A percentile compares a stretch with the other conserved stretches of the same genome.
Evolutionary conservation across 2,113 vertebrate genomes (phyloP).

Genomic region (Axis porcinus): DNA sequence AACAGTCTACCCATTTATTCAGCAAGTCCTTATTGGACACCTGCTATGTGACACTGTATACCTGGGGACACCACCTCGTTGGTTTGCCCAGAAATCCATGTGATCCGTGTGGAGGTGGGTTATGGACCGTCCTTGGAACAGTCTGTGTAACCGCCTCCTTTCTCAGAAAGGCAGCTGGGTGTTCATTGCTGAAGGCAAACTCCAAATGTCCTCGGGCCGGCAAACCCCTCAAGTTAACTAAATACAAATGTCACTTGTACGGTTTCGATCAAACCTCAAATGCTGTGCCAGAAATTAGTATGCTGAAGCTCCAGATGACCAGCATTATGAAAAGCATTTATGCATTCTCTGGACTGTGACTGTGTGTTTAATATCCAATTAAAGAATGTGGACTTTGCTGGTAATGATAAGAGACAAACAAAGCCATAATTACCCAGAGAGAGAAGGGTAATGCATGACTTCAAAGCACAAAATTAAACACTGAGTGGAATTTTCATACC

Average conservation of each 20-base stretch:
- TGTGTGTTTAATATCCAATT: constrained; percentile 47
- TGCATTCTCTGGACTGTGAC: constrained; percentile 21
- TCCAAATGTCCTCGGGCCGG: background rate
- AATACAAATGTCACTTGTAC: constrained; percentile 24
- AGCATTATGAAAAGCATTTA: background rate
- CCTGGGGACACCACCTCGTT: background rate
- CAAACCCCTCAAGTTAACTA: background rate
- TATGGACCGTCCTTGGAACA: rapidly evolving
- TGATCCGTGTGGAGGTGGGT: background rate
- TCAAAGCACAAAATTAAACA: constrained; percentile 31
- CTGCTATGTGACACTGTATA: background rate
- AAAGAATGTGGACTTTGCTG: background rate
- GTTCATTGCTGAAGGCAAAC: background rate
- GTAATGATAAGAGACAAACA: constrained; percentile 34
- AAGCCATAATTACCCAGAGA: background rate
- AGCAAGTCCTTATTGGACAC: too few relatives aligned
- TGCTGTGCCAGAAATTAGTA: constrained; percentile 6
- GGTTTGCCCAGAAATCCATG: background rate
- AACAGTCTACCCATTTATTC: background rate
- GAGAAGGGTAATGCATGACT: background rate
- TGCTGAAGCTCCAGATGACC: background rate
- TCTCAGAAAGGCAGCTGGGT: background rate
- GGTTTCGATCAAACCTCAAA: constrained; percentile 29
- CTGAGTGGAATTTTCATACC: background rate
- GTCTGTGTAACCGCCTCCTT: rapidly evolving